Evolutionary conservation across 2,113 vertebrate genomes (phyloP), one percentile per base, ranked within the genome.

Genomic region (Chlamydotis undulata): DNA sequence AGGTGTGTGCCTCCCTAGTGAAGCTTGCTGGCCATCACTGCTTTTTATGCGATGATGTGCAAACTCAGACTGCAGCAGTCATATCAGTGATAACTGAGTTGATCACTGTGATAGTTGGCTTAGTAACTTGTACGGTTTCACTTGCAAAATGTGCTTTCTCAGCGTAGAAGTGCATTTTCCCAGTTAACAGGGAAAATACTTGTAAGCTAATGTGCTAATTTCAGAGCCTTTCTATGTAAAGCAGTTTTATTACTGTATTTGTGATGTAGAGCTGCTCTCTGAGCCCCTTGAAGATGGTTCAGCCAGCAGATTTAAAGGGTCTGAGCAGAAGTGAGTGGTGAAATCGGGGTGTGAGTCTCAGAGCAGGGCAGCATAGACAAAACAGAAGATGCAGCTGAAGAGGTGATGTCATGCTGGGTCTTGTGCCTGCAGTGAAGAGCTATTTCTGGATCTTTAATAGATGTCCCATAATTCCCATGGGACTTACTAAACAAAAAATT

Each of bases 381-480:
- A 93, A 94, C 88, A 96, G 91, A 96, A 93, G 91, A 97, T 93
- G 69, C 59, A 89, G 87, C 93, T 96, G 92, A 80, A 63, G 91
- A 92, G 83, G 81, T 96, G 93, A 96, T 87, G 94, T 97, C 96
- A 95, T 92, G 70, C 83, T 49, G 35, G 80, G 93, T 98, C 96
- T 96, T 98, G 89, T 97, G 97, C 96, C 96, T 89, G 85, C 95
- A 98, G 97, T 97, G 97, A 94, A 94, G 91, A 97, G 97, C 97
- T 98, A 98, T 98, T 98, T 97, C 94, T 97, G 97, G 97, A 95
- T 97, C 96, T 96, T 97, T 98, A 96, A 97, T 95, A 95, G 95
- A 94, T 97, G 97, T 97, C 97, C 98, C 96, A 96, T 96, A 96
- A 95, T 97, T 98, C 97, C 94, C 68, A 17, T 35, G 87, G 89